Evolutionary conservation across 2,888 invertebrate species (phyloP).

Genomic region (Synergus itoensis): DNA sequence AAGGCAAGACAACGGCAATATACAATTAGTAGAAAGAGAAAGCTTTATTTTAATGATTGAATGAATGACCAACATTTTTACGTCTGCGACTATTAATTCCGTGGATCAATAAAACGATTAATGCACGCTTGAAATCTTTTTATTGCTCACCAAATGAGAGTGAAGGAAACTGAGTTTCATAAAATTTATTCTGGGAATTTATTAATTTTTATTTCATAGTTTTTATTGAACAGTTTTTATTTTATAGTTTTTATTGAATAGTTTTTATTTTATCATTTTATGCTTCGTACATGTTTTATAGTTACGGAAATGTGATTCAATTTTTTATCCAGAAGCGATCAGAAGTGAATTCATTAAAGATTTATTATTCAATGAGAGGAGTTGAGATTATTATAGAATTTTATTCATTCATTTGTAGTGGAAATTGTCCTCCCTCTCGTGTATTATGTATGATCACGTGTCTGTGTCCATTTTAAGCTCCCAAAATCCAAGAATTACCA

Average conservation of each 20-base stretch:
- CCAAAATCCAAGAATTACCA: conserved; percentile 45
- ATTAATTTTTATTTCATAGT: neutral
- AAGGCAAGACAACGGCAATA: neutral
- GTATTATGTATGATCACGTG: conserved; percentile 41
- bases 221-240: neutral
- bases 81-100: neutral
- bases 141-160: neutral
- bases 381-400: conserved; percentile 7
- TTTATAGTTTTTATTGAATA: neutral
- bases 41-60: neutral
- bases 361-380: neutral
- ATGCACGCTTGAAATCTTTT: neutral
- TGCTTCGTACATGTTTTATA: neutral
- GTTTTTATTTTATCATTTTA: neutral
- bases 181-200: neutral
- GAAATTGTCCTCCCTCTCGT: conserved; percentile 21
- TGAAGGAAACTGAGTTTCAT: neutral
- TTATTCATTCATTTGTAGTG: neutral
- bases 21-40: neutral
- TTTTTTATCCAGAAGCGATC: too few relatives aligned
- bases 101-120: neutral
- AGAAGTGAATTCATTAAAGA: too few relatives aligned
- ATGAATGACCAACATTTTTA: neutral
- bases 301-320: too few relatives aligned
- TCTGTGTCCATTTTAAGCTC: conserved; percentile 44